These are phyloP conservation scores for Aurelia sp. DNA, from an alignment of 30 jellyfish, hydroid and myxozoan genomes.

Conservation along the genomic window DNA sequence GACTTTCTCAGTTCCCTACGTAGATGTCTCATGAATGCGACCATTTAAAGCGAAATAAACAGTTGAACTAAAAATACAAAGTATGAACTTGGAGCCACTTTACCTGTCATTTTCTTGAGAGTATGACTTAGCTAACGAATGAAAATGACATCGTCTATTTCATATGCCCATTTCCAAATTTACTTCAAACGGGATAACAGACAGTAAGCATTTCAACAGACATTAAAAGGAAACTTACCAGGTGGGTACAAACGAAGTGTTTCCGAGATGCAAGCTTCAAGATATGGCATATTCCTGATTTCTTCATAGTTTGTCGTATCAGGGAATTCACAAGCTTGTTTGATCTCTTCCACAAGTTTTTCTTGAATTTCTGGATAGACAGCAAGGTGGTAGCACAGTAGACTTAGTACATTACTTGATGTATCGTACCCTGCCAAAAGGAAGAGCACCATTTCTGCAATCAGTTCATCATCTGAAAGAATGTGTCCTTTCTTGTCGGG, in stretches of 20 bases:
- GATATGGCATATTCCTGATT: constrained; percentile 54
- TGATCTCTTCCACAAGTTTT: constrained; percentile 46
- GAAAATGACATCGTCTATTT: too few relatives aligned
- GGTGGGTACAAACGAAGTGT: constrained; percentile 74
- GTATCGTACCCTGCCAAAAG: constrained; percentile 79
- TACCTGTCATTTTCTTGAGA: too few relatives aligned
- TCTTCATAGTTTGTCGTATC: constrained; percentile 60
- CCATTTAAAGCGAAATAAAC: too few relatives aligned
- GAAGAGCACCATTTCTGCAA: constrained; percentile 66
- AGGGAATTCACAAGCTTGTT: constrained; percentile 27
- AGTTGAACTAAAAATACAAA: too few relatives aligned
- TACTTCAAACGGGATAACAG: too few relatives aligned
- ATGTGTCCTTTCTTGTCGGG: constrained; percentile 66
- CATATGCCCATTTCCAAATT: too few relatives aligned
- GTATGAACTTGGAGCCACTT: too few relatives aligned
- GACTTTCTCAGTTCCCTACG: too few relatives aligned
- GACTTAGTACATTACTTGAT: constrained; percentile 51
- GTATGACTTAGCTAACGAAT: too few relatives aligned
- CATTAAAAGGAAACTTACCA: background rate
- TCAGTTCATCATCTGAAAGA: constrained; percentile 63
- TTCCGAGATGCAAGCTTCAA: constrained; percentile 77
- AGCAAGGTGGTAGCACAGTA: constrained; percentile 59
- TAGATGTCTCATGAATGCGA: too few relatives aligned
- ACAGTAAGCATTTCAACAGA: too few relatives aligned
- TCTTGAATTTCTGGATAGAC: constrained; percentile 72